phyloP scores from a whole-genome alignment of 1,140 invertebrate species.

The Palaemon carinicauda region DNA sequence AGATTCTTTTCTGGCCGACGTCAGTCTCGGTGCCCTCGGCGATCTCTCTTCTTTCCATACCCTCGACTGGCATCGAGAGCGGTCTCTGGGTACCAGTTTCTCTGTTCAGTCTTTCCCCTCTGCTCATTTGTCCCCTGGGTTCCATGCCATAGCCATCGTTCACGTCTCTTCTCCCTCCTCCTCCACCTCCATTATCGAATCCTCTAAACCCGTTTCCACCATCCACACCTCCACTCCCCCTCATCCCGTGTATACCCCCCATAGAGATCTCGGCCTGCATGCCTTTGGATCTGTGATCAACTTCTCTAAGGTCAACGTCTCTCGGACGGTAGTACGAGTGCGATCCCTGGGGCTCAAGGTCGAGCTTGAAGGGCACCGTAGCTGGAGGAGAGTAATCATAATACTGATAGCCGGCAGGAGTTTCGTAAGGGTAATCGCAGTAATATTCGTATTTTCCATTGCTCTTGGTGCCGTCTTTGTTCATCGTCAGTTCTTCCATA shows the following conservation, averaged over 20 bases:
- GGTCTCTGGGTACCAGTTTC: background rate
- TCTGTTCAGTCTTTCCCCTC: background rate
- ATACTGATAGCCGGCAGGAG: background rate
- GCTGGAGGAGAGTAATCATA: background rate
- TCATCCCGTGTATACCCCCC: background rate
- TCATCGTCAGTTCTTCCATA: too few species aligned
- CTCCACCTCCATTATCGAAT: background rate
- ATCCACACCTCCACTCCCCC: background rate
- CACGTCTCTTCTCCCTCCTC: background rate
- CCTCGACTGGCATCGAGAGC: background rate
- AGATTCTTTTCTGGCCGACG: background rate
- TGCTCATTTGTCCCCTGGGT: background rate
- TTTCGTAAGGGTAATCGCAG: constrained; percentile 4
- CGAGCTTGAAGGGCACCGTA: constrained; percentile 1
- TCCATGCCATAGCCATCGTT: background rate
- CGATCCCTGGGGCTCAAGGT: background rate
- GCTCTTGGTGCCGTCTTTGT: background rate
- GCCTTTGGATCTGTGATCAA: background rate
- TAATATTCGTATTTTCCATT: constrained; percentile 33
- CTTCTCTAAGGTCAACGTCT: background rate
- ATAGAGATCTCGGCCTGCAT: background rate
- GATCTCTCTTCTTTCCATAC: background rate
- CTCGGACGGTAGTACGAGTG: constrained; percentile 5
- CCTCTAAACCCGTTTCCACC: background rate
- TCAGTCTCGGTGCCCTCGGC: background rate